Evolutionary conservation across 2,888 invertebrate species (phyloP).

Genomic region (Athalia rosae): DNA sequence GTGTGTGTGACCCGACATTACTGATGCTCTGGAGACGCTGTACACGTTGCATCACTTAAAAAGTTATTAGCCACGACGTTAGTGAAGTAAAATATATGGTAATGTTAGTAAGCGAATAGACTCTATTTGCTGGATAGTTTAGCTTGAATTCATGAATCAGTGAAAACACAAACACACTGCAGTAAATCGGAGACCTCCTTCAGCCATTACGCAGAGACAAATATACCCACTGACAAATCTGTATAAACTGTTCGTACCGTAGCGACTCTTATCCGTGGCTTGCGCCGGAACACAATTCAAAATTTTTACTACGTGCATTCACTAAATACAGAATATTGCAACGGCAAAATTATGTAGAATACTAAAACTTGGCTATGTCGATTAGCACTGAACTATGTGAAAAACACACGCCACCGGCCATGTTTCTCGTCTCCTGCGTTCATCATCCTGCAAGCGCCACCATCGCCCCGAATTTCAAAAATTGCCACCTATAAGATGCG

Average conservation of each 20-base stretch:
- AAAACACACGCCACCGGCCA: conserved; percentile 68
- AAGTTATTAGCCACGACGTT: background rate
- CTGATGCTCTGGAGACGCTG: too few species aligned
- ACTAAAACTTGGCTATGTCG: conserved; percentile 51
- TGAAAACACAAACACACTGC: conserved; percentile 22
- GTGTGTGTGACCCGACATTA: too few species aligned
- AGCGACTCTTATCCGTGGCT: conserved; percentile 19
- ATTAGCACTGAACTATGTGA: conserved; percentile 58
- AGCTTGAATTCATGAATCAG: background rate
- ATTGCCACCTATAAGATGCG: too few species aligned
- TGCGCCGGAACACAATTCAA: conserved; percentile 7
- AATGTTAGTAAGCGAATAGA: background rate
- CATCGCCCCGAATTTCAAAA: conserved; percentile 2
- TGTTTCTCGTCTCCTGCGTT: conserved; percentile 56
- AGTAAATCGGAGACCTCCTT: conserved; percentile 2
- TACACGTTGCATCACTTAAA: too few species aligned
- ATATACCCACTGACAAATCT: conserved; percentile 22
- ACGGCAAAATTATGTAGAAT: conserved; percentile 14
- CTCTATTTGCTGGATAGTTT: background rate
- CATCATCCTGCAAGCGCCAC: conserved; percentile 17
- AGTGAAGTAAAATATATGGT: background rate
- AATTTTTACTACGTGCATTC: conserved; percentile 16
- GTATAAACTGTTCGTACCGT: conserved; percentile 31
- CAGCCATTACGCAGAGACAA: conserved; percentile 34
- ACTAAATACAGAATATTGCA: background rate